Evolutionary conservation across 2,797 vertebrate genomes (phyloP).

Genomic region (Anas bernieri): DNA sequence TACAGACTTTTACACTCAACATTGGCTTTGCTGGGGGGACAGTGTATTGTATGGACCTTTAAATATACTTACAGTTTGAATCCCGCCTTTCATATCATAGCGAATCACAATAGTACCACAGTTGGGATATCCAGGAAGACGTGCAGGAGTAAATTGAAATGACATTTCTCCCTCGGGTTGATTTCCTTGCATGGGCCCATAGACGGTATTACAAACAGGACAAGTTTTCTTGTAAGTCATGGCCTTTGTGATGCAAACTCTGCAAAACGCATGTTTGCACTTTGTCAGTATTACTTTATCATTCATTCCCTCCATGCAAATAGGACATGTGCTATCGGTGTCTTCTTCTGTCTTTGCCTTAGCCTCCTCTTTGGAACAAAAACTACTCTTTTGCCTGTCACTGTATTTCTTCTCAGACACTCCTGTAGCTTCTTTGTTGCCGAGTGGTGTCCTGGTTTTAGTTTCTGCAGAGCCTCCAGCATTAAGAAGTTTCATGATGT

Average conservation of each 20-base stretch:
- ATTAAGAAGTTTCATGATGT: neutral
- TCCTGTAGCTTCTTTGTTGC: neutral
- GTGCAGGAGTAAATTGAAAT: accelerated
- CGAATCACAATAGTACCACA: constrained; percentile 66
- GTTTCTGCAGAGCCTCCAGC: neutral
- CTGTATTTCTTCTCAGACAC: neutral
- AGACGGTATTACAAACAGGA: constrained; percentile 66
- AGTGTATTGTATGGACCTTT: neutral
- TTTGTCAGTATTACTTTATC: constrained; percentile 62
- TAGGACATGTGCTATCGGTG: constrained; percentile 30
- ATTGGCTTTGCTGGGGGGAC: neutral
- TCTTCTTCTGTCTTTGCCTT: neutral
- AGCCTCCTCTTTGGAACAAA: neutral
- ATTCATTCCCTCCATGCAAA: constrained; percentile 70
- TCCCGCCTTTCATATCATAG: neutral
- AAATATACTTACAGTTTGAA: constrained; percentile 78
- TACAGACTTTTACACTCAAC: neutral
- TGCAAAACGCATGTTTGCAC: constrained; percentile 79
- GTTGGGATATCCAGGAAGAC: constrained; percentile 45
- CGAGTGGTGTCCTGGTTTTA: neutral
- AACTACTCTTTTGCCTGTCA: neutral
- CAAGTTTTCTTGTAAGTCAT: constrained; percentile 64
- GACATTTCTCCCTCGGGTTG: constrained; percentile 75
- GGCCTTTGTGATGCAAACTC: constrained; percentile 46
- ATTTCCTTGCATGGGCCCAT: constrained; percentile 69